Base-by-base conservation (phyloP, 2,797 vertebrate genomes). In the Hephaestus fuliginosus region DNA sequence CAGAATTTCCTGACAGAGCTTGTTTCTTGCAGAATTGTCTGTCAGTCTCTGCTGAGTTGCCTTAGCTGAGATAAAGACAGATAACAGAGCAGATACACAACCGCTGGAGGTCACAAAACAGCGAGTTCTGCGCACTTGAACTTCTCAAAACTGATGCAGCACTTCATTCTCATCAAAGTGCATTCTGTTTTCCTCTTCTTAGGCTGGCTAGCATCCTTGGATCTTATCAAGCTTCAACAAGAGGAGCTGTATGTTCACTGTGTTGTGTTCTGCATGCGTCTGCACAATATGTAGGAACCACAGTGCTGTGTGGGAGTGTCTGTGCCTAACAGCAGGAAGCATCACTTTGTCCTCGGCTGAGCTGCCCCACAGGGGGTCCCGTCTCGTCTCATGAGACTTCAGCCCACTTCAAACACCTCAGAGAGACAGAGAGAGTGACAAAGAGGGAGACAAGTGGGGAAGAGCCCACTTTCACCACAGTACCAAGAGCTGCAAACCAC, bases 401-500 rank as follows among this genome's bases (percentile, higher is more conserved):
- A 73, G 60, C 53, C 56, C 20, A 65, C 57, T 83, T 90, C 61
- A 89, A 71, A 88, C 57, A 64, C 51, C 55, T 63, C 44, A 70
- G 53, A 57, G 56, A 56, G 41, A 58, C 51, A 52, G 44, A 22
- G 11, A 43, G 30, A 60, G 49, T 22, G 41, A n/a, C 0, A 58
- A 30, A 43, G 25, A 68, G 39, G 4, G 14, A 20, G 25, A 33
- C 36, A 10, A 30, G n/a, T 3, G 46, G 4, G 7, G 63, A 22
- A 73, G 4, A 60, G 28, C 5, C 0, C 49, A 68, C n/a, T 36
- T 51, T 56, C 7, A 30, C 18, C 12, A 11, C 22, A 69, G 81
- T 69, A 85, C 22, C 76, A 28, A 1, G 8, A 71, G 20, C 28
- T n/a, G 4, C 2, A 2, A 20, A 58, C 92, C 94, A 95, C 90